Evolutionary conservation across 2,888 invertebrate genomes (phyloP), one percentile per base, ranked within the genome.

Genomic region (Apeira syringaria): DNA sequence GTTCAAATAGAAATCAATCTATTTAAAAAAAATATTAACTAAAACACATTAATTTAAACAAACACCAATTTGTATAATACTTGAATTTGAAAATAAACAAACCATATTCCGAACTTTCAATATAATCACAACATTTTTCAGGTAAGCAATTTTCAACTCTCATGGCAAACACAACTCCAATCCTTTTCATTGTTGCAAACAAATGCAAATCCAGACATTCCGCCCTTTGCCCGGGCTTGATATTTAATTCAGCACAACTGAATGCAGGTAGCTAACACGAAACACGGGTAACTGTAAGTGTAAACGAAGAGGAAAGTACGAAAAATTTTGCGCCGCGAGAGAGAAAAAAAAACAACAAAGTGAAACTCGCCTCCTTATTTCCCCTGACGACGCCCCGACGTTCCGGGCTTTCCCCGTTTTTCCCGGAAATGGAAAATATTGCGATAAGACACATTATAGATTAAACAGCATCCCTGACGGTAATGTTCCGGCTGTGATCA

Each of bases 371-470:
- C 87, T 82, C 69, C 86, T 87, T 89, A 90, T 90, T 89, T 90
- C 90, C 90, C 90, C 65, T 83, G 90, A 71, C 89, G 88, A 80
- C 75, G 66, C 67, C 76, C 76, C 75, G 75, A 22, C 44, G 45
- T 45, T 45, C 74, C 76, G 75, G 71, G 81, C 78, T 39, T 66
- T 71, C 72, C 76, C 76, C 67, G 76, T 74, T 77, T 78, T 77
- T 69, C 77, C 76, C 71, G 88, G 86, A 88, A 90, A 88, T 89
- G 89, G 89, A 84, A 89, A 90, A 90, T 89, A 90, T 90, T 81
- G 88, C 86, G 88, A 90, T 90, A 90, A 90, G 88, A 77, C 74
- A 75, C 89, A 88, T 90, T 90, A 89, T 83, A 87, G 85, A 89
- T 89, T 89, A 88, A 86, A 87, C 81, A 78, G 74, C 79, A 78